A percentile compares a stretch with the other conserved stretches of the same genome.
Evolutionary conservation across 2,113 vertebrate genomes (phyloP).

Genomic region (Ptychochromis oligacanthus): DNA sequence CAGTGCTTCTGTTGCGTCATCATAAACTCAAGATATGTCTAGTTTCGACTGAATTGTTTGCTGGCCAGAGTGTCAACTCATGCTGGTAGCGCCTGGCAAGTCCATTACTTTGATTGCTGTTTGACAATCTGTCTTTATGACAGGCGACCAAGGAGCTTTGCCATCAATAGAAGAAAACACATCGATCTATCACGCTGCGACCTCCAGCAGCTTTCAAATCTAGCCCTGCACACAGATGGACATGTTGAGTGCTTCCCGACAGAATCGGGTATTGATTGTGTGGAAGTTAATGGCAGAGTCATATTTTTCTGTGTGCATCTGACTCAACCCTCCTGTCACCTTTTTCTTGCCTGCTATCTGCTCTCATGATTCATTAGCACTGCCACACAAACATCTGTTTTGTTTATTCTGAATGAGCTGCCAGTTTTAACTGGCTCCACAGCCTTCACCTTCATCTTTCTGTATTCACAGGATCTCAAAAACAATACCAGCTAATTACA

Average conservation of each 20-base stretch:
- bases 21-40: conserved; percentile 66
- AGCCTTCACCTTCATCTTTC: conserved; percentile 48
- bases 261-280: conserved; percentile 78
- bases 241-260: conserved; percentile 74
- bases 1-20: conserved; percentile 29
- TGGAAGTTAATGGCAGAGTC: conserved; percentile 74
- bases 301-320: conserved; percentile 72
- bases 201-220: conserved; percentile 78
- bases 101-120: conserved; percentile 78
- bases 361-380: conserved; percentile 61
- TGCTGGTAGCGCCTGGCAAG: conserved; percentile 51
- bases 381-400: conserved; percentile 33
- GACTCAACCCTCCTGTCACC: conserved; percentile 51
- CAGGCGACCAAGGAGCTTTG: conserved; percentile 64
- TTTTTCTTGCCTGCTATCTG: conserved; percentile 50
- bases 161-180: conserved; percentile 78
- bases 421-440: conserved; percentile 40
- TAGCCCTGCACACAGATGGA: conserved; percentile 68
- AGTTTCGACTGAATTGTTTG: conserved; percentile 55
- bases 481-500: conserved; percentile 52
- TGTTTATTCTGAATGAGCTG: conserved; percentile 56
- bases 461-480: conserved; percentile 42
- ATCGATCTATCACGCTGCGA: conserved; percentile 77
- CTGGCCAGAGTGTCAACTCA: conserved; percentile 53
- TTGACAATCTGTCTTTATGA: conserved; percentile 83